phyloP scores from a whole-genome alignment of 2,888 invertebrate genomes.

The Orthosia gothica region DNA sequence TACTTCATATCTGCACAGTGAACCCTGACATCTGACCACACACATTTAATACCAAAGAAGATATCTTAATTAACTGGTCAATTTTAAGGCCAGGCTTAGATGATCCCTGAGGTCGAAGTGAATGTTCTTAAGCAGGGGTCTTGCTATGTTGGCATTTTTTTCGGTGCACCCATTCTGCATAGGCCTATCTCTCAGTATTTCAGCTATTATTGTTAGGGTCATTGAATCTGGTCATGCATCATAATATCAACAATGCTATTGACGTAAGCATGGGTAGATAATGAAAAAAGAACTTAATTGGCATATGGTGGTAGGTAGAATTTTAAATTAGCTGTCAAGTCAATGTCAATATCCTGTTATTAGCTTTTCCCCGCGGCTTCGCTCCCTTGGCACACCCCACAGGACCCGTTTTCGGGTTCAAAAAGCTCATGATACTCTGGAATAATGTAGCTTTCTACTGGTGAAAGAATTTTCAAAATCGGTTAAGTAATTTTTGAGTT shows the following conservation, averaged over 20 bases:
- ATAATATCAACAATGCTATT: conserved; percentile 50
- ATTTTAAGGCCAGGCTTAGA: neutral
- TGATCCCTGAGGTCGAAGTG: conserved; percentile 35
- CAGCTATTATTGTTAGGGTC: conserved; percentile 14
- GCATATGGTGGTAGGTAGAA: conserved; percentile 4
- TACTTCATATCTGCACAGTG: conserved; percentile 34
- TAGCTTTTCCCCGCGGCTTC: no score
- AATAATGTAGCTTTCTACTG: neutral
- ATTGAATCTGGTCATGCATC: conserved; percentile 38
- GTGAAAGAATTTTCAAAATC: no score
- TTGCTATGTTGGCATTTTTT: neutral
- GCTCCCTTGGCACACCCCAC: no score
- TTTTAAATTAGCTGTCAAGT: conserved; percentile 14
- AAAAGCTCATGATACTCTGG: no score
- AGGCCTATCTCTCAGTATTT: conserved; percentile 31
- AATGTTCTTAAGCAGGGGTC: neutral
- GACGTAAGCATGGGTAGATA: conserved; percentile 46
- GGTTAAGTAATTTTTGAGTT: no score
- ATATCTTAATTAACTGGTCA: conserved; percentile 48
- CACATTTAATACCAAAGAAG: conserved; percentile 31
- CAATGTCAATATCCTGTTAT: neutral
- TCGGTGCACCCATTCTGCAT: conserved; percentile 12
- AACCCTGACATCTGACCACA: conserved; percentile 59
- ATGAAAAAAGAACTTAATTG: conserved; percentile 23
- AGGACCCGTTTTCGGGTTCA: no score